phyloP scores from a whole-genome alignment of 2,797 vertebrate genomes.

The Xenops minutus region DNA sequence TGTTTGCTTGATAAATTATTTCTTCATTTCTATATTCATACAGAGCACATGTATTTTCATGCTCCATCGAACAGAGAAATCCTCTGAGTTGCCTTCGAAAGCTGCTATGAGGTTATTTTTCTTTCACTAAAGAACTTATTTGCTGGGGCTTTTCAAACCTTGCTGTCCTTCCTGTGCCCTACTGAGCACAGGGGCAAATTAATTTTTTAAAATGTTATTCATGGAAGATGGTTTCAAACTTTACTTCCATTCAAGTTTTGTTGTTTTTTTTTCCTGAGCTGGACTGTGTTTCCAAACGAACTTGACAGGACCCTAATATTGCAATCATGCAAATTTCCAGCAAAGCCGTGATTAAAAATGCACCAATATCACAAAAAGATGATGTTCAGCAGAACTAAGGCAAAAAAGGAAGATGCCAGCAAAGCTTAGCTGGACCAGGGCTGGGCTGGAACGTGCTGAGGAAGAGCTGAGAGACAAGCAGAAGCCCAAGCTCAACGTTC shows the following conservation, averaged over 20 bases:
- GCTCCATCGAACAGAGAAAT: not conserved
- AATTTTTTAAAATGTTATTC: not conserved
- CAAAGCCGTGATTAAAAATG: not conserved
- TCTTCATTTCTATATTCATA: conserved; percentile 14
- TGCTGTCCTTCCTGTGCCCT: not conserved
- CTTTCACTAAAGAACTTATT: not conserved
- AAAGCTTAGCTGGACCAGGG: not conserved
- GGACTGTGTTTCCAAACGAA: not conserved
- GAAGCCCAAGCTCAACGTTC: accelerated
- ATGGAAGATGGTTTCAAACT: not conserved
- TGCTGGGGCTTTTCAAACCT: not conserved
- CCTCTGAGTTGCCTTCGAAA: conserved; percentile 8
- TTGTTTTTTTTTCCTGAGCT: not conserved
- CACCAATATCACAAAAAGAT: not conserved
- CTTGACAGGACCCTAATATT: not conserved
- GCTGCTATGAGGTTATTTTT: conserved; percentile 12
- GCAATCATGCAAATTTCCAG: not conserved
- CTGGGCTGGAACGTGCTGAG: not conserved
- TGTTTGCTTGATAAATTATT: conserved; percentile 28
- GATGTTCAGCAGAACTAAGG: accelerated
- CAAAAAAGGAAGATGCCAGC: not conserved
- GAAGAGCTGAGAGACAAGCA: not conserved
- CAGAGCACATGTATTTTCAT: conserved; percentile 29
- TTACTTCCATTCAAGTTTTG: not conserved
- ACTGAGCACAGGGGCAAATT: not conserved